Base-by-base conservation (phyloP, 2,113 vertebrate genomes). In the Gobius niger region DNA sequence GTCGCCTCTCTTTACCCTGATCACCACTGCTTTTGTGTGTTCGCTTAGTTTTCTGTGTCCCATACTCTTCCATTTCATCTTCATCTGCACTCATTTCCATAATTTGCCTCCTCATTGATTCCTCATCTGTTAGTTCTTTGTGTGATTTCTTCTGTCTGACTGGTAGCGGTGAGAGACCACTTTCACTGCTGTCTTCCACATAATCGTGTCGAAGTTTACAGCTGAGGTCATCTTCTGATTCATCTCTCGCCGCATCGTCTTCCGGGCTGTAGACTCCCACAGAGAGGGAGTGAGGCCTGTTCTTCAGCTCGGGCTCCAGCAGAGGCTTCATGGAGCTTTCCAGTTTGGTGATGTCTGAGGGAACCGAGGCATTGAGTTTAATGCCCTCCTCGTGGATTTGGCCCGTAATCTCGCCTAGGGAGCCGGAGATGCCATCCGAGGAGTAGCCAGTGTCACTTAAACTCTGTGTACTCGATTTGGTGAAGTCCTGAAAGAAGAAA, bases 1-100 rank as follows among this genome's bases (percentile, higher is more conserved):
- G 92, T 62, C 95, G 91, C 77, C 94, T 96, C 75, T 98, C 95
- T 85, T 96, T 97, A 76, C 89, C 85, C n/a, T 93, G 81, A 75
- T 98, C 96, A 0, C 88, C 86, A 63, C 93, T 92, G 0, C 90
- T 86, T 85, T 96, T 95, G 78, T 94, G 92, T 42, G 87, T 81
- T 0, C 90, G 91, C 90, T 95, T 98, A 67, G 87, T 70, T 70
- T 92, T 7, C 0, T 91, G 52, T 0, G 87, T 93, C 56, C 88
- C 82, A 0, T 86, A 94, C 63, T 96, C 95, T 72, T 95, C 95
- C 0, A 93, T 75, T 68, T 98, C 96, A 76, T 98, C 97, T 82
- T 99, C 98, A 86, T 99, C 98, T 0, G 97, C 97, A 7, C 97
- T 99, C 97, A 99, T 99, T 90, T 98, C 97, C 86, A 99, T 88